These are phyloP conservation scores for Urocyon cinereoargenteus DNA, from an alignment of 2,797 vertebrate genomes.

Conservation along the genomic window DNA sequence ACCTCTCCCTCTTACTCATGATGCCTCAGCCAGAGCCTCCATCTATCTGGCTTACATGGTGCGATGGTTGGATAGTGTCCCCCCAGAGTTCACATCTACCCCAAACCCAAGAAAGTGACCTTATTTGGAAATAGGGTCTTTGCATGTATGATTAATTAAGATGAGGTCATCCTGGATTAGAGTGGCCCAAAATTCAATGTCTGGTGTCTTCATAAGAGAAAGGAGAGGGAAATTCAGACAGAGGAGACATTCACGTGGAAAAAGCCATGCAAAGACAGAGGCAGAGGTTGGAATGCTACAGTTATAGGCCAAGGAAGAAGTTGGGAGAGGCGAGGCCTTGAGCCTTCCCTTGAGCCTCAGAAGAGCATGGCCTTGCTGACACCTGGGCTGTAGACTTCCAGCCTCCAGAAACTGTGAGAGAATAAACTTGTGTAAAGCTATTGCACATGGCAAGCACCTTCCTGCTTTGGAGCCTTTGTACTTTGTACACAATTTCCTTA, in stretches of 20 bases:
- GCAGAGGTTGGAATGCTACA: neutral
- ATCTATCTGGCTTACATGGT: too few species aligned
- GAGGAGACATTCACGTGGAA: too few species aligned
- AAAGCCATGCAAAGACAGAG: neutral
- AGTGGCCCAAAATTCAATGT: neutral
- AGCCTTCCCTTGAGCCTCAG: neutral
- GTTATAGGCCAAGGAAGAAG: neutral
- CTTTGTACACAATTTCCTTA: neutral
- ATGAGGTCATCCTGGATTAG: neutral
- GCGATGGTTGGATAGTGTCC: neutral
- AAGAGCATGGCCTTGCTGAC: neutral
- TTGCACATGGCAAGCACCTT: neutral
- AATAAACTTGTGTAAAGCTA: neutral
- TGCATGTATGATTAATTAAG: neutral
- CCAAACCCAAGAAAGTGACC: neutral
- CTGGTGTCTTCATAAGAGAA: neutral
- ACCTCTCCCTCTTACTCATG: neutral
- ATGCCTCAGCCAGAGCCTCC: neutral
- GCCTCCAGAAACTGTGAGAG: neutral
- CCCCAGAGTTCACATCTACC: neutral
- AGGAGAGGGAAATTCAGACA: neutral
- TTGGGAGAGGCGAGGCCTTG: neutral
- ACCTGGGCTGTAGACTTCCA: neutral
- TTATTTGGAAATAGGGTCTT: neutral
- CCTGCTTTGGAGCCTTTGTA: neutral